These are phyloP conservation scores for Sympetrum striolatum DNA, from an alignment of 2,888 invertebrate species.

Conservation along the genomic window DNA sequence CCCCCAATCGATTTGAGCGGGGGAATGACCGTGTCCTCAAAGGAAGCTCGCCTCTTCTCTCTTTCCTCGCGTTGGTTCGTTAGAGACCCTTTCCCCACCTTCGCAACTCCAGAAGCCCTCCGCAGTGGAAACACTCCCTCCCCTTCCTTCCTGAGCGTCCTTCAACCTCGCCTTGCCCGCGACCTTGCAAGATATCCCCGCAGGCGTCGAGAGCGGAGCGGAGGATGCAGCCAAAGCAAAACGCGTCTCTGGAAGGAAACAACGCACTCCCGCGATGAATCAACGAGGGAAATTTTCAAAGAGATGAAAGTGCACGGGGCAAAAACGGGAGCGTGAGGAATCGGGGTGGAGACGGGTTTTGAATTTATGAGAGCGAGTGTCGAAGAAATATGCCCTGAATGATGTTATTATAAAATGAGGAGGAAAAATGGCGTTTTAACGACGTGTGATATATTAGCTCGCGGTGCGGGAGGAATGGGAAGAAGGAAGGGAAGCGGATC, in stretches of 20 bases:
- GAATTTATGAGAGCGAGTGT: background rate
- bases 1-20: background rate
- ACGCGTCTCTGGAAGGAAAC: background rate
- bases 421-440: background rate
- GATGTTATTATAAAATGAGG: background rate
- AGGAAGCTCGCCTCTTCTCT: background rate
- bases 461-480: background rate
- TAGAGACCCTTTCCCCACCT: background rate
- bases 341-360: background rate
- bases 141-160: background rate
- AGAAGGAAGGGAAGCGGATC: background rate
- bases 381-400: background rate
- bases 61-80: background rate
- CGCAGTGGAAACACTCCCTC: background rate
- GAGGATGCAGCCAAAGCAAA: background rate
- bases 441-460: background rate
- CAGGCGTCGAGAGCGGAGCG: background rate
- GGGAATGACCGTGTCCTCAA: background rate
- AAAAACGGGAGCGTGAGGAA: background rate
- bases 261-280: background rate
- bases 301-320: background rate
- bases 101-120: background rate
- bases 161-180: constrained; percentile 33
- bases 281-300: background rate
- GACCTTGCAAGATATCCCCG: constrained; percentile 30